Percentiles rank a stretch among this genome's conserved stretches.
These are phyloP conservation scores for Garrulus glandarius DNA, from an alignment of 2,797 vertebrate species.

Conservation along the genomic window DNA sequence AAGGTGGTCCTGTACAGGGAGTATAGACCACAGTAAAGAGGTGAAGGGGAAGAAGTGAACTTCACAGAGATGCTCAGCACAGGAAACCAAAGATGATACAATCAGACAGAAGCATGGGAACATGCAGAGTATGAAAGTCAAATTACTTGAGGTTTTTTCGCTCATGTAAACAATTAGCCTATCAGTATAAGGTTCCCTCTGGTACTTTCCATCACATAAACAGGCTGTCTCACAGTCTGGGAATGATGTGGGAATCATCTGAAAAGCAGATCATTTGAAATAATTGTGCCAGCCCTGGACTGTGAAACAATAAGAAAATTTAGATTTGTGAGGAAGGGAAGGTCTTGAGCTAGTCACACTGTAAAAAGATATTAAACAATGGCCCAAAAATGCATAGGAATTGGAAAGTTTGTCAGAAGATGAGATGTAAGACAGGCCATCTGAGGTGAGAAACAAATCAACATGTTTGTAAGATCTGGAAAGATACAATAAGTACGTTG, in stretches of 20 bases:
- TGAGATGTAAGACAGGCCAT: background rate
- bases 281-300: slow-evolving; percentile 40
- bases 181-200: slow-evolving; percentile 30
- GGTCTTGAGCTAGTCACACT: background rate
- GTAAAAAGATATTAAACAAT: slow-evolving; percentile 39
- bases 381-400: slow-evolving; percentile 7
- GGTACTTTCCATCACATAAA: slow-evolving; percentile 52
- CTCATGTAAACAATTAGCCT: slow-evolving; percentile 24
- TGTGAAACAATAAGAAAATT: slow-evolving; percentile 37
- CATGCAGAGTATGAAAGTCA: background rate
- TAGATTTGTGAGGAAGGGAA: slow-evolving; percentile 1
- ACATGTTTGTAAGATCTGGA: background rate
- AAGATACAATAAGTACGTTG: background rate
- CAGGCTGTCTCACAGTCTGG: slow-evolving; percentile 66
- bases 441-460: slow-evolving; percentile 36
- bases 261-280: slow-evolving; percentile 58
- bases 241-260: slow-evolving; percentile 67
- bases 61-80: background rate
- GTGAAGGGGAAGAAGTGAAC: background rate
- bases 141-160: slow-evolving; percentile 5
- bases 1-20: background rate
- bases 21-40: background rate
- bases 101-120: background rate
- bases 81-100: background rate
- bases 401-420: background rate